Conservation (phyloP, 2,797 vertebrate species). For the Fistularia commersonii region DNA sequence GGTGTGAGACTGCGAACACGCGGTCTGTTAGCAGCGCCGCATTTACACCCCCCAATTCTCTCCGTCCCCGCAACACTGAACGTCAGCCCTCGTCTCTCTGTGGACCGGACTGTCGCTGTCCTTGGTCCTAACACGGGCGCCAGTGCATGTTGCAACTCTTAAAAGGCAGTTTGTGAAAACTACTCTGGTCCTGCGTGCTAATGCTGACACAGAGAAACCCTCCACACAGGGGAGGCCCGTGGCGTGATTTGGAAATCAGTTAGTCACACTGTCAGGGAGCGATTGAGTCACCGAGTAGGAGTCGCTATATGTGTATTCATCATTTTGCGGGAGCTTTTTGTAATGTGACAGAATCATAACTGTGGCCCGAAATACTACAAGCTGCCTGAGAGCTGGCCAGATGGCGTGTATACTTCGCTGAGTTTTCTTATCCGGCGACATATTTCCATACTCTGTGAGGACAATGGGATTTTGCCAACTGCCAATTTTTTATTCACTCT, state of each 20-base stretch:
- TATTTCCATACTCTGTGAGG: no score
- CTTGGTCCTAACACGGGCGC: conserved; percentile 51
- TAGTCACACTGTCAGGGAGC: no score
- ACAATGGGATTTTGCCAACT: no score
- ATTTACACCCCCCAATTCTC: conserved; percentile 60
- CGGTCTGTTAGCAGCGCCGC: conserved; percentile 58
- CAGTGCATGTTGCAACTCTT: conserved; percentile 56
- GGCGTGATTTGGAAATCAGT: background rate
- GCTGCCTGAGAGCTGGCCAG: no score
- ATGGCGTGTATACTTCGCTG: no score
- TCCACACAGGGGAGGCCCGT: conserved; percentile 1
- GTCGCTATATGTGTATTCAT: no score
- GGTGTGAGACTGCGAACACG: conserved; percentile 63
- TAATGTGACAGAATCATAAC: no score
- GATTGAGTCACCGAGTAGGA: no score
- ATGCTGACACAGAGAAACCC: conserved; percentile 29
- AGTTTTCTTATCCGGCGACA: no score
- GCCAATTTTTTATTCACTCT: no score
- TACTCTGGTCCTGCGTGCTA: conserved; percentile 33
- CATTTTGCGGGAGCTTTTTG: no score
- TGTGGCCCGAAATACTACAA: no score
- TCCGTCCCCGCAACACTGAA: conserved; percentile 26
- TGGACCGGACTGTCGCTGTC: conserved; percentile 57
- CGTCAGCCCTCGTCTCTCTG: conserved; percentile 40
- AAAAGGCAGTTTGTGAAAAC: conserved; percentile 64